phyloP scores from a whole-genome alignment of 1,140 invertebrate species.

The Drosophila neocordata region DNA sequence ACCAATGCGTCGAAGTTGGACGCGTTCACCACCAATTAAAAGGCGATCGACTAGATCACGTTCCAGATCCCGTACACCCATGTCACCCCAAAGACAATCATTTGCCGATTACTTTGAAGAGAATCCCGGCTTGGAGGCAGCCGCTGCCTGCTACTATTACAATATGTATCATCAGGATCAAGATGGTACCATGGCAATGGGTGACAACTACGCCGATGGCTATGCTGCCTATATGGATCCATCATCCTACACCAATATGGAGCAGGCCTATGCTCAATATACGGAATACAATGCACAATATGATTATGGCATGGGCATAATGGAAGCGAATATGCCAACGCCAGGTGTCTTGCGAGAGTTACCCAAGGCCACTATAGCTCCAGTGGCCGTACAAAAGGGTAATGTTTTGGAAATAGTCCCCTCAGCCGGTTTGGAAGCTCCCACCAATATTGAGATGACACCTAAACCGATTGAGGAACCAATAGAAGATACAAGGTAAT shows the following conservation, averaged over 20 bases:
- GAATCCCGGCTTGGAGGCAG: conserved; percentile 49
- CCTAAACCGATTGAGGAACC: conserved; percentile 21
- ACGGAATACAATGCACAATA: conserved; percentile 34
- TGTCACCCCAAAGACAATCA: not conserved
- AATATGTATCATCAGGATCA: conserved; percentile 66
- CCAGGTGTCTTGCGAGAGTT: conserved; percentile 46
- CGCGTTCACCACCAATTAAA: conserved; percentile 43
- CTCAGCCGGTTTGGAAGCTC: conserved; percentile 12
- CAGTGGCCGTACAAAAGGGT: conserved; percentile 77
- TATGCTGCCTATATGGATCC: conserved; percentile 68
- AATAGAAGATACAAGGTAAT: conserved; percentile 51
- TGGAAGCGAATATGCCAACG: conserved; percentile 24
- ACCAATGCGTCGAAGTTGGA: conserved; percentile 75
- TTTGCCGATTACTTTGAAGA: conserved; percentile 60
- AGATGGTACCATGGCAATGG: conserved; percentile 19
- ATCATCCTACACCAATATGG: conserved; percentile 57
- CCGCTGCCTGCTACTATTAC: conserved; percentile 57
- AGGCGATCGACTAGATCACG: conserved; percentile 42
- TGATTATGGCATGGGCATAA: conserved; percentile 29
- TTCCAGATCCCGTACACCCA: conserved; percentile 34
- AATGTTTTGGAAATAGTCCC: conserved; percentile 81
- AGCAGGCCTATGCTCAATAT: conserved; percentile 66
- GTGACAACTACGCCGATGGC: conserved; percentile 46
- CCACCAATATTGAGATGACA: not conserved
- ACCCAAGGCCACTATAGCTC: conserved; percentile 34